Conservation (phyloP, 2,113 vertebrate species). For the Urocynchramus pylzowi region DNA sequence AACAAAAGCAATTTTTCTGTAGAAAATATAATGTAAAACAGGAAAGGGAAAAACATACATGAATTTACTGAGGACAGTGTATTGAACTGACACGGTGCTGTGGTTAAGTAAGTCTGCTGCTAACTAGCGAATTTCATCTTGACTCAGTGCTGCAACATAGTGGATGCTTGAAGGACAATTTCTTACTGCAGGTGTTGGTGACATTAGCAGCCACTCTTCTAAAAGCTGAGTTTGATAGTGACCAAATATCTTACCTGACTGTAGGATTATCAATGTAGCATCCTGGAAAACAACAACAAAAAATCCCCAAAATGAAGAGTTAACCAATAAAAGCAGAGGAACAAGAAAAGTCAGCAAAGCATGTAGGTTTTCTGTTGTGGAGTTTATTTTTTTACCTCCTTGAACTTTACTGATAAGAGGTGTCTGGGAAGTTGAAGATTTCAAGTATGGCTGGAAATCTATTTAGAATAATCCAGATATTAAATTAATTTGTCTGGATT, state of each 20-base stretch:
- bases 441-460: not conserved
- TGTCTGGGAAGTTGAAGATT: not conserved
- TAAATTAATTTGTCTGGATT: not conserved
- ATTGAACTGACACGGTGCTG: not conserved
- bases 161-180: not conserved
- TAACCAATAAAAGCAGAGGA: not conserved
- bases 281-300: not conserved
- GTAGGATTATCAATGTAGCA: not conserved
- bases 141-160: not conserved
- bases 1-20: not conserved
- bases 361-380: not conserved
- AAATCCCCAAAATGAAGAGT: not conserved
- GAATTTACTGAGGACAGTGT: not conserved
- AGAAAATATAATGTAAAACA: not conserved
- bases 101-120: not conserved
- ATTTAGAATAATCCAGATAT: not conserved
- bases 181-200: constrained; percentile 27
- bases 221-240: not conserved
- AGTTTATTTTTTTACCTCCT: not conserved
- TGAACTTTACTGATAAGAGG: not conserved
- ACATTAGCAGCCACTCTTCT: not conserved
- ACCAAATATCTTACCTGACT: not conserved
- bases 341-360: not conserved
- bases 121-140: not conserved
- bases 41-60: not conserved